Percentiles rank a stretch among this genome's conserved stretches.
Conservation (phyloP, 1,140 invertebrate species). For the Drosophila dunni region DNA sequence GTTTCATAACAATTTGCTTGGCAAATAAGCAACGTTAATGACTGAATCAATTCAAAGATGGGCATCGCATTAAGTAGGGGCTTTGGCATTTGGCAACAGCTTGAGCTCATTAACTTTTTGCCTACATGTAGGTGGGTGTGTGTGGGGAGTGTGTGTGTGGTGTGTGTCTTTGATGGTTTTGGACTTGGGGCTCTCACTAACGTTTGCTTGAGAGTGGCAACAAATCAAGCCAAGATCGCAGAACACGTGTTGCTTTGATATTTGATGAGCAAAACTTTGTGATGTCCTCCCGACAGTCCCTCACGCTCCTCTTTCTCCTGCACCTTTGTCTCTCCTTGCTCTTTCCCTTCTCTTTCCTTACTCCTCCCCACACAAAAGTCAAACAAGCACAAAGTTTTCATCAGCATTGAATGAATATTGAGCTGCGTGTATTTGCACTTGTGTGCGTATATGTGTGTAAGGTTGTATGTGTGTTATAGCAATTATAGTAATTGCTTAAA, state of each 20-base stretch:
- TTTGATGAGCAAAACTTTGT: conserved; percentile 73
- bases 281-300: neutral
- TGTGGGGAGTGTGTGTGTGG: conserved; percentile 19
- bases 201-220: conserved; percentile 33
- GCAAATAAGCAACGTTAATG: conserved; percentile 51
- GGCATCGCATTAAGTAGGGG: conserved; percentile 2
- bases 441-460: conserved; percentile 21
- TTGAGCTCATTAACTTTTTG: conserved; percentile 59
- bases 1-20: conserved; percentile 19
- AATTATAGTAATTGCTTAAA: conserved; percentile 80
- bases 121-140: conserved; percentile 24
- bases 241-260: conserved; percentile 80
- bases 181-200: conserved; percentile 4
- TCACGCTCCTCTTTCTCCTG: neutral
- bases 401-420: conserved; percentile 61
- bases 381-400: conserved; percentile 66
- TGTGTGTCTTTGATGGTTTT: conserved; percentile 33
- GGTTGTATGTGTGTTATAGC: conserved; percentile 51
- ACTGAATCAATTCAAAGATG: conserved; percentile 15
- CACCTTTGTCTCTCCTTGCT: neutral
- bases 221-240: conserved; percentile 46
- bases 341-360: neutral
- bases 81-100: conserved; percentile 41
- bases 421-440: conserved; percentile 20
- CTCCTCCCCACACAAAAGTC: conserved; percentile 20